Evolutionary conservation across 2,888 invertebrate species (phyloP).

Genomic region (Eledona agricola): DNA sequence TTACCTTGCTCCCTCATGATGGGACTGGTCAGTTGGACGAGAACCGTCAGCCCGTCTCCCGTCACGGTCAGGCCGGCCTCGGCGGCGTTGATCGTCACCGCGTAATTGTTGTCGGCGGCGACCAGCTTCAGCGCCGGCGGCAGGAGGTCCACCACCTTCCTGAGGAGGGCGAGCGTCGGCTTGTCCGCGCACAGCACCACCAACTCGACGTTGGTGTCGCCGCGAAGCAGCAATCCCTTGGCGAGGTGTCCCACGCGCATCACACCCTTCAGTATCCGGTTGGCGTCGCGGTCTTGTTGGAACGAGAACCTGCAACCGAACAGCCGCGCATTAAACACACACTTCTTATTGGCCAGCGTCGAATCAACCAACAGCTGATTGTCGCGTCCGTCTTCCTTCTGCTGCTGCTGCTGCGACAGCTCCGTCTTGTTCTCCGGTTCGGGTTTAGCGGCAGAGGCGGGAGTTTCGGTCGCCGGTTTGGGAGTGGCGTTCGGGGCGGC

Average conservation of each 20-base stretch:
- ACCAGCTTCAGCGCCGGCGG: constrained; percentile 80
- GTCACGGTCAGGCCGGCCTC: constrained; percentile 86
- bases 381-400: constrained; percentile 79
- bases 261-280: constrained; percentile 90
- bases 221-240: constrained; percentile 87
- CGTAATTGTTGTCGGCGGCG: constrained; percentile 80
- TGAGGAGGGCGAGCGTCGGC: constrained; percentile 87
- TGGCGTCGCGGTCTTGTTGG: constrained; percentile 69
- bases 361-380: constrained; percentile 74
- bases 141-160: constrained; percentile 82
- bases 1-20: constrained; percentile 86
- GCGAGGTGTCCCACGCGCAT: constrained; percentile 95
- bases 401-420: constrained; percentile 48
- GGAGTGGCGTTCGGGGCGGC: constrained; percentile 5
- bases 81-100: constrained; percentile 83
- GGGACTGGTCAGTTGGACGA: constrained; percentile 92
- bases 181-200: constrained; percentile 96
- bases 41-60: constrained; percentile 81
- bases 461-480: constrained; percentile 47
- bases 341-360: background rate
- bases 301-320: constrained; percentile 67
- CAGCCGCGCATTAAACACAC: background rate
- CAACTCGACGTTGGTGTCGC: constrained; percentile 89
- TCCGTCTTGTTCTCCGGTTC: constrained; percentile 50
- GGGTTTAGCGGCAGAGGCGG: constrained; percentile 62